Base-by-base conservation (phyloP, 2,797 vertebrate genomes). In the Strix occidentalis region DNA sequence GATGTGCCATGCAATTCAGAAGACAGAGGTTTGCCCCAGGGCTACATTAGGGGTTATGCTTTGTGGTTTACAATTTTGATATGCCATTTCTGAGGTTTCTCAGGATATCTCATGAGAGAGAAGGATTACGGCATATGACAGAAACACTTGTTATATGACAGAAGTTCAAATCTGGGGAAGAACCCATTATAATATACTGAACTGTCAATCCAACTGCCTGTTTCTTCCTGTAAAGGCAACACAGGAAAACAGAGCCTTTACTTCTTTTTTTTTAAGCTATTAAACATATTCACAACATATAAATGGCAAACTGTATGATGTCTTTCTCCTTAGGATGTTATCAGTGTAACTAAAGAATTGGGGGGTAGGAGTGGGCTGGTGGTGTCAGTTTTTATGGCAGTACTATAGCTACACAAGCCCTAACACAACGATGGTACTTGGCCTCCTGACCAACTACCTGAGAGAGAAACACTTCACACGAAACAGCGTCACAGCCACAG, bases 21-120 rank as follows among this genome's bases (percentile, higher is more conserved):
- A 97, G 87, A 95, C 93, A 84, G 89, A 92, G 83, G 16, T 93
- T 87, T 96, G 94, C 93, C 93, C 76, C 45, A 76, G 78, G 91
- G 96, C 95, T 93, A 18, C 74, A 95, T 93, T 77, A 94, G 46
- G 60, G 66, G 76, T 83, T 92, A 81, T 43, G 86, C 88, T 95
- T 96, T 96, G 93, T 91, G 94, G 93, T 97, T 96, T 95, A 78
- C 71, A 75, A 89, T 96, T 97, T 96, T 93, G 71, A 95, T 94
- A 83, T 75, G 90, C 66, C 68, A 87, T 89, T 93, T 93, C 94
- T 96, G 92, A 96, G 90, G 91, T 87, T 96, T 96, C 84, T 84
- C 71, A 89, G 89, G 65, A 70, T 90, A 50, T 80, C 94, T 96
- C 91, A 83, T 35, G 84, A 87, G 94, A 96, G 41, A 31, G 12